Base-by-base conservation (phyloP, 2,113 vertebrate species). In the Equus przewalskii region DNA sequence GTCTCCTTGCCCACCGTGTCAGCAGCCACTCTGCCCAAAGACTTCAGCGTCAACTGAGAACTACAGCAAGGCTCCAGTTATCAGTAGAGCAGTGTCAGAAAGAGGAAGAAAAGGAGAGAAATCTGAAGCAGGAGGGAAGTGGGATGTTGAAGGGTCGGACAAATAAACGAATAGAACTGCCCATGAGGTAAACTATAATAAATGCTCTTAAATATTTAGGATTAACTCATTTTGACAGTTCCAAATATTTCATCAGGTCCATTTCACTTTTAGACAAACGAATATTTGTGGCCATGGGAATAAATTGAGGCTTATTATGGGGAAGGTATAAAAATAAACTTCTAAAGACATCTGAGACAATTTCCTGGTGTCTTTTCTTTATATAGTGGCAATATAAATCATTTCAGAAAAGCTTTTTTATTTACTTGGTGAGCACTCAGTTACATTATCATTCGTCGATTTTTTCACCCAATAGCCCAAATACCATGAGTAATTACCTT, bases 311-410 rank as follows among this genome's bases (percentile, higher is more conserved):
- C 69, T 94, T 95, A 92, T 58, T 95, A 91, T 92, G 36, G 18
- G 46, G 64, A 97, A 86, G 36, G 30, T 93, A 97, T 62, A 41
- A 96, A 93, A 91, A 95, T 89, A 96, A 96, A 60, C 89, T 73
- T 97, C 41, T 41, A 90, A 78, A 86, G 70, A 86, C 36, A 94
- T 30, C 70, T 7, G 60, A 93, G 89, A 54, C 12, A 60, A 91
- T 93, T 85, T 92, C 69, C 78, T 81, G 76, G 41, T 90, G n/a
- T 44, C 69, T 91, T 84, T 80, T 94, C 60, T 94, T 75, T 64
- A 84, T 46, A 85, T 13, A 81, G 54, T 22, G 58, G 80, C 56
- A 80, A 95, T 88, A 90, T 62, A 96, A 96, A 89, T 95, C 60
- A 97, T 62, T 92, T 92, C 70, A 97, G 49, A 96, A 96, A 96